Base-by-base conservation (phyloP, 2,888 invertebrate genomes). In the Fragum sueziense region DNA sequence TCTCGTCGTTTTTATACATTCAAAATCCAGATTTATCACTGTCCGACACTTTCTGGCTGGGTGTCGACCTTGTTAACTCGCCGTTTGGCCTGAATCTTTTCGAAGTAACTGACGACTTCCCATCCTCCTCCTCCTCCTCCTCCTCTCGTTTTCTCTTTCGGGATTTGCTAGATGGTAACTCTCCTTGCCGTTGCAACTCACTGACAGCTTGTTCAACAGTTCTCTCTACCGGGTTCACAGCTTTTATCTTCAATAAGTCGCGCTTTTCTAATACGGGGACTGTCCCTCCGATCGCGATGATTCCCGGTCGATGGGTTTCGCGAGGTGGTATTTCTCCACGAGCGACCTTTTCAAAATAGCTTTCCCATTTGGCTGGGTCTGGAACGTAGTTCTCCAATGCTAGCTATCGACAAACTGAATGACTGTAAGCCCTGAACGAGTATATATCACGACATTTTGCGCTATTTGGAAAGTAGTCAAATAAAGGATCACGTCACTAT, bases 221-320 rank as follows among this genome's bases (percentile, higher is more conserved):
- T 27, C 59, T 59, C 59, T 59, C 59, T 27, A 59, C 59, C 3
- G 59, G 59, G 29, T 17, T 59, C 59, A 59, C 29, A 14, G 59
- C 59, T 27, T 59, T 29, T 22, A 59, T 59, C 27, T 27, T 25
- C 25, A 59, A 22, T 29, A 59, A 27, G 29, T 29, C 29, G 22
- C 14, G 29, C 3, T 59, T 59, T 29, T 59, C 59, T 25, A 29
- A 27, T 17, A 14, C 25, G 29, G 59, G 27, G n/a, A 17, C 59
- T 9, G 25, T 27, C 22, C 27, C 27, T 59, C 27, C 59, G 27
- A 25, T 59, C 27, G 59, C 14, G 14, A 59, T 59, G 27, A 59
- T 29, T 59, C 27, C 29, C 29, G 25, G 25, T 25, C 59, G 22
- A 29, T 59, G 29, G 25, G 59, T 25, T 59, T 25, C 25, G 17